These are phyloP conservation scores for Amitus sp. DNA, from an alignment of 2,888 invertebrate species.

Conservation along the genomic window DNA sequence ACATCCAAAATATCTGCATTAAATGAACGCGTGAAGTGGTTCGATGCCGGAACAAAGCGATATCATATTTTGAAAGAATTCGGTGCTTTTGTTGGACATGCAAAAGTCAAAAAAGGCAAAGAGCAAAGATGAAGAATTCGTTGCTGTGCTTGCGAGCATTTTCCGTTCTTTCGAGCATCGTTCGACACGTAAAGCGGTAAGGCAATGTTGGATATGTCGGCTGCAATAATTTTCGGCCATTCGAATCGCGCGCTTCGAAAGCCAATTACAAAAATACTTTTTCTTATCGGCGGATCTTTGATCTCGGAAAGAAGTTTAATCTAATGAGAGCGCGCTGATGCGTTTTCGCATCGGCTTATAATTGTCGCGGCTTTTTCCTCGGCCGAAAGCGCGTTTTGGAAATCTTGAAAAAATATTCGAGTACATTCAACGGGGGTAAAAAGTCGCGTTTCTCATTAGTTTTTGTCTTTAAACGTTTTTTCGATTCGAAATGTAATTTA, in stretches of 20 bases:
- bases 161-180: constrained; percentile 42
- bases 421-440: too few species aligned
- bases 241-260: constrained; percentile 58
- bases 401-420: constrained; percentile 1
- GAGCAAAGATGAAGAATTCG: too few species aligned
- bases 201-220: constrained; percentile 65
- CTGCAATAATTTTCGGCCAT: constrained; percentile 58
- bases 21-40: too few species aligned
- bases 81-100: too few species aligned
- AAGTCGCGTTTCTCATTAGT: too few species aligned
- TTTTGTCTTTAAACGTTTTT: too few species aligned
- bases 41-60: too few species aligned
- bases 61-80: too few species aligned
- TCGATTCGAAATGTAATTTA: too few species aligned
- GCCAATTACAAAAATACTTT: constrained; percentile 62
- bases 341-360: constrained; percentile 24
- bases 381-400: background rate
- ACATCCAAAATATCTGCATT: too few species aligned
- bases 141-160: constrained; percentile 30
- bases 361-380: constrained; percentile 21
- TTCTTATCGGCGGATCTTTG: constrained; percentile 38
- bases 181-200: constrained; percentile 62
- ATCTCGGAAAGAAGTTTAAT: constrained; percentile 41
- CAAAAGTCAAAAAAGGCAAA: too few species aligned
- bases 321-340: constrained; percentile 37